Conservation (phyloP, 2,113 vertebrate genomes). For the Acanthochromis polyacanthus region DNA sequence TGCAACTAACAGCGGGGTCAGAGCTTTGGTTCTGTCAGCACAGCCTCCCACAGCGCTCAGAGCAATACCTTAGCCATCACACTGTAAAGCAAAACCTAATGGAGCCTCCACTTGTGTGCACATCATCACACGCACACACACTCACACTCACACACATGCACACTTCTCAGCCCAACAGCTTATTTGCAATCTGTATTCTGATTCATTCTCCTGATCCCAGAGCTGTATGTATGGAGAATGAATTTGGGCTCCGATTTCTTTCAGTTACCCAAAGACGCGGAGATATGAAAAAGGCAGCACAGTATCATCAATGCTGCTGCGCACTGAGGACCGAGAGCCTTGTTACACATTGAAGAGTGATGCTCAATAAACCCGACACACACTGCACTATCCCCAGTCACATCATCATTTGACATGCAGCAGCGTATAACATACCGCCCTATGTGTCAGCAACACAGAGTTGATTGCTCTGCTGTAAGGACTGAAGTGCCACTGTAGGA, state of each 20-base stretch:
- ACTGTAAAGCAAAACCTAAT: slow-evolving; percentile 62
- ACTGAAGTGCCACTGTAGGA: slow-evolving; percentile 39
- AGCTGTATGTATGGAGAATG: slow-evolving; percentile 36
- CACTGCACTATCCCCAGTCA: slow-evolving; percentile 32
- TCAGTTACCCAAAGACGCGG: slow-evolving; percentile 46
- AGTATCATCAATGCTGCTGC: slow-evolving; percentile 35
- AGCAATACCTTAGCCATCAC: slow-evolving; percentile 69
- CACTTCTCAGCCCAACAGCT: slow-evolving; percentile 22
- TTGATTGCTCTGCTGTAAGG: slow-evolving; percentile 54
- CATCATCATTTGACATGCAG: slow-evolving; percentile 68
- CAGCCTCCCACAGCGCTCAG: slow-evolving; percentile 64
- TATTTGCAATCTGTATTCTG: slow-evolving; percentile 44
- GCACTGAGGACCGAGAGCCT: slow-evolving; percentile 38
- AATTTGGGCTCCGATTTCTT: slow-evolving; percentile 39
- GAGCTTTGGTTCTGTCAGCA: slow-evolving; percentile 66
- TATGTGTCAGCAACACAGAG: slow-evolving; percentile 60
- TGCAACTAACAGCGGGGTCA: slow-evolving; percentile 60
- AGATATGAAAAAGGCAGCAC: slow-evolving; percentile 28
- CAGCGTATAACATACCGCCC: slow-evolving; percentile 21
- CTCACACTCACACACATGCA: slow-evolving; percentile 9
- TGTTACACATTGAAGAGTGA: slow-evolving; percentile 56
- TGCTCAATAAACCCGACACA: slow-evolving; percentile 39
- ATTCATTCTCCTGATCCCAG: slow-evolving; percentile 54
- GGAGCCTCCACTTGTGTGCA: slow-evolving; percentile 37
- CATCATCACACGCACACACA: slow-evolving; percentile 10